Percentiles rank a stretch among this genome's conserved stretches.
These are phyloP conservation scores for Lathronympha strigana DNA, from an alignment of 2,888 invertebrate genomes.

Conservation along the genomic window DNA sequence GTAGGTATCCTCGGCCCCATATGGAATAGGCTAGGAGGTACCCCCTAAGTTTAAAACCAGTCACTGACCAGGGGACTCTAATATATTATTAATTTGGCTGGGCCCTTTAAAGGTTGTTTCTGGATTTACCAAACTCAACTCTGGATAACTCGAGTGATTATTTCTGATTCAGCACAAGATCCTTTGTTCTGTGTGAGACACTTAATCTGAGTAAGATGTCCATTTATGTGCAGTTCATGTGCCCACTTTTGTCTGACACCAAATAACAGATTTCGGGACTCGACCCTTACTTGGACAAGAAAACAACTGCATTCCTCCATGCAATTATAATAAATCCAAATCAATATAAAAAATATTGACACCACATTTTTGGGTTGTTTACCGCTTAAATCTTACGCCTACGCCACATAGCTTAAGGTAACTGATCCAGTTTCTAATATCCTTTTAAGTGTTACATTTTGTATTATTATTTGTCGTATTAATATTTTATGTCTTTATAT, in stretches of 20 bases:
- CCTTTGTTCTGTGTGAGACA: slow-evolving; percentile 5
- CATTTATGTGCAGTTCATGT: slow-evolving; percentile 19
- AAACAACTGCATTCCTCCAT: slow-evolving; percentile 34
- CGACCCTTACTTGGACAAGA: slow-evolving; percentile 30
- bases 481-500: background rate
- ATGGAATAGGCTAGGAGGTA: too few relatives aligned
- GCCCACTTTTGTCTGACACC: slow-evolving; percentile 6
- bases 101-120: too few relatives aligned
- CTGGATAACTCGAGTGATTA: slow-evolving; percentile 18
- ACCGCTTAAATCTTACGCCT: slow-evolving; percentile 34
- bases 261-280: slow-evolving; percentile 34
- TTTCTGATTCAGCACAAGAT: slow-evolving; percentile 15
- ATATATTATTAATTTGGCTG: too few relatives aligned
- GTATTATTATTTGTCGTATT: slow-evolving; percentile 15
- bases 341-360: slow-evolving; percentile 36
- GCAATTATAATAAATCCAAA: slow-evolving; percentile 40
- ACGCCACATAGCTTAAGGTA: slow-evolving; percentile 30
- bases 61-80: too few relatives aligned
- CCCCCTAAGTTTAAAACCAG: too few relatives aligned
- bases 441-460: slow-evolving; percentile 12
- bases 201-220: slow-evolving; percentile 24
- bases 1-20: too few relatives aligned
- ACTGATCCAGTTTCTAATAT: slow-evolving; percentile 37
- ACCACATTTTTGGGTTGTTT: slow-evolving; percentile 33
- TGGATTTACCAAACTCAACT: too few relatives aligned